Evolutionary conservation across 2,113 vertebrate genomes (phyloP).

Genomic region (Nothoprocta perdicaria): DNA sequence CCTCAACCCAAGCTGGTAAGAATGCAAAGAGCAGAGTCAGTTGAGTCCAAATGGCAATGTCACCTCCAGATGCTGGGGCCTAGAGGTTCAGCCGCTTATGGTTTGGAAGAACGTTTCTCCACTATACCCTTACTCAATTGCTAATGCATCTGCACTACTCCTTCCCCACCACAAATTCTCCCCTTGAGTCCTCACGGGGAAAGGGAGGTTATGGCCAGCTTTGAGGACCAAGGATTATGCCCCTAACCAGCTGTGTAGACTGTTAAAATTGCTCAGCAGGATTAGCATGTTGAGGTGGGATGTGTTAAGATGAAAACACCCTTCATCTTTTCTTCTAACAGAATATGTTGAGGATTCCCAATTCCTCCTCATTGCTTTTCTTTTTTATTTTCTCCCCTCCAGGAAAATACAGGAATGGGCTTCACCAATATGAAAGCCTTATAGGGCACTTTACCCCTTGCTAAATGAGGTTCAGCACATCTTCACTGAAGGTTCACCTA

Average conservation of each 20-base stretch:
- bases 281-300: neutral
- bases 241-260: neutral
- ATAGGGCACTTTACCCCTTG: neutral
- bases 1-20: neutral
- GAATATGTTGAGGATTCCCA: neutral
- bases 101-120: neutral
- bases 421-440: fast-evolving
- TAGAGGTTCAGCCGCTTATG: neutral
- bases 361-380: neutral
- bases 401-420: neutral
- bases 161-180: neutral
- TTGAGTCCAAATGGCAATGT: neutral
- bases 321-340: neutral
- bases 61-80: neutral
- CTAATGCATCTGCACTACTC: neutral
- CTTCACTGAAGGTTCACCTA: neutral
- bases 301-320: neutral
- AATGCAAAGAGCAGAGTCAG: neutral
- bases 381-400: neutral
- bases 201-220: neutral
- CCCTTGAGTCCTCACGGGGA: neutral
- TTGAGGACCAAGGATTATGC: neutral
- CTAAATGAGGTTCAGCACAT: neutral
- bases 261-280: neutral
- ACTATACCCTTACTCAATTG: neutral